Evolutionary conservation across 2,888 invertebrate genomes (phyloP), one percentile per base, ranked within the genome.

Genomic region (Drosophila lacicola): DNA sequence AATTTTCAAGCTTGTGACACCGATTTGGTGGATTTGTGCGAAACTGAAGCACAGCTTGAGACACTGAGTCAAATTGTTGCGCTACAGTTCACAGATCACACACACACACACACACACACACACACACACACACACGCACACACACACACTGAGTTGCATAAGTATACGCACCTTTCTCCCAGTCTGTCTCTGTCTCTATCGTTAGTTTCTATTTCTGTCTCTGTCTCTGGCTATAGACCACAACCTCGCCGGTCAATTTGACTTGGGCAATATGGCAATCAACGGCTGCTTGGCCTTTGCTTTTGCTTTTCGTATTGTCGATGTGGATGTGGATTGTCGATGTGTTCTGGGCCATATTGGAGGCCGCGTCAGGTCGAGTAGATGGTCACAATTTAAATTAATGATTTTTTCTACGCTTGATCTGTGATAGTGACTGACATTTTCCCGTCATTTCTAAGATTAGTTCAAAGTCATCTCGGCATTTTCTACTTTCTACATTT

Each of bases 301-400:
- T 55, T 55, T 37, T 55, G 55, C 45, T 62, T 58, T 74, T 70
- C 51, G 60, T 46, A 49, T 70, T 60, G 57, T 54, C 77, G 60
- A 70, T 58, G 41, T 50, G 19, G 19, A 37, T 51, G 67, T 50
- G 63, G 55, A 68, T 67, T 65, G 71, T 53, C 69, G 68, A 58
- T 70, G 65, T 72, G 74, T 85, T 77, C 74, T 79, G 74, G 73
- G 69, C 71, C 70, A 55, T 69, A 64, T 67, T 67, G 60, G 58
- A 58, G 62, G 73, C 55, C 67, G 61, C 51, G 46, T 58, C 67
- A 62, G 64, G 65, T 62, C 70, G 80, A 81, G 83, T 90, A 89
- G 89, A 88, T 88, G 90, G 87, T 82, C 82, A 87, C 79, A 90
- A 87, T 90, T 90, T 89, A 84, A 87, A 87, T 89, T 90, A 90